Base-by-base conservation (phyloP, 1,140 invertebrate genomes). In the Drosophila orena region DNA sequence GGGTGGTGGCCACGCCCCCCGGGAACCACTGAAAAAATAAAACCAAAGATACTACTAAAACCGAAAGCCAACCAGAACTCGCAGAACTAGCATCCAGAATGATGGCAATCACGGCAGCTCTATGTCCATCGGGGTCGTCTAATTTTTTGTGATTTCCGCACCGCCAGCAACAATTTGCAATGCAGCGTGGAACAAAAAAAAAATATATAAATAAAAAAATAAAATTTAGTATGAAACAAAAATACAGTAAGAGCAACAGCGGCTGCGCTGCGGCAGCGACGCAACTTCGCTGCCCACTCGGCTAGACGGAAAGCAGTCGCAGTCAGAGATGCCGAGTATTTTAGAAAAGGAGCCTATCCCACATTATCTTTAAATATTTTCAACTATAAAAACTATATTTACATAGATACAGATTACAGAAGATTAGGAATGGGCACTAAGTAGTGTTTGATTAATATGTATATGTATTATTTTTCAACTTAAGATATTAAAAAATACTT, bases 141-240 rank as follows among this genome's bases (percentile, higher is more conserved):
- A 83, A 86, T 79, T 89, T 68, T 89, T 89, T 69, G 66, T 86
- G 84, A 88, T 89, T 83, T 88, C 84, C 84, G 84, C 68, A 89
- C 66, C 66, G 64, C 44, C 73, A 81, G 65, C 50, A 80, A 62
- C 77, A 84, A 79, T 84, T 83, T 84, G 80, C 80, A 80, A 54
- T 80, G 77, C 77, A 64, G n/a, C 53, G 66, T 10, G 11, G 22
- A 76, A 10, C 56, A 81, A 47, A 43, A 62, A 42, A 38, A 74
- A 34, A 76, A 10, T 43, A 81, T 43, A 40, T 59, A 43, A 43
- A 79, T 24, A 42, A 40, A 57, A 40, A 52, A 14, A 55, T 44
- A 59, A 35, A 57, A n/a, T 15, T 72, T 20, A 22, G 50, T 14
- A 14, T 55, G 6, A 3, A 56, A n/a, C 15, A 68, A n/a, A 3